A percentile compares a stretch with the other conserved stretches of the same genome.
These are phyloP conservation scores for Dasysyrphus tricinctus DNA, from an alignment of 2,888 invertebrate genomes.

Conservation along the genomic window DNA sequence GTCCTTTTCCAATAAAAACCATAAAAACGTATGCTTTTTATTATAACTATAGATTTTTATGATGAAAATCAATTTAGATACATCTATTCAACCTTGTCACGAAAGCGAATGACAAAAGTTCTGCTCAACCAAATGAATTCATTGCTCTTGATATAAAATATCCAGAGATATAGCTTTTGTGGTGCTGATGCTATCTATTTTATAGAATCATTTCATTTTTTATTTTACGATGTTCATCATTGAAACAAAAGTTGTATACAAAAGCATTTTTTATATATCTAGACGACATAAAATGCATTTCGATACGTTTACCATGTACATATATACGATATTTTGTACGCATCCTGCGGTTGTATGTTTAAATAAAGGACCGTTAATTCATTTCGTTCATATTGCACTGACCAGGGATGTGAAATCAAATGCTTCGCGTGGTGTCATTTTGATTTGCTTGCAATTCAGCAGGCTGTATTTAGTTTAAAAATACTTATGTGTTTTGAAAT, in stretches of 20 bases:
- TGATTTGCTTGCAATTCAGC: too few species aligned
- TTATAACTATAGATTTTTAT: conserved; percentile 10
- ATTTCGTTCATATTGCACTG: neutral
- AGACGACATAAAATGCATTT: conserved; percentile 28
- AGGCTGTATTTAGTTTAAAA: too few species aligned
- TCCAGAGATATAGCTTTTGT: neutral
- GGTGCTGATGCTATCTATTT: conserved; percentile 32
- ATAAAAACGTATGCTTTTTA: conserved; percentile 11
- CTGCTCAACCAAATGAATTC: conserved; percentile 12
- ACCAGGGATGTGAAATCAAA: too few species aligned
- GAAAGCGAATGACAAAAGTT: neutral
- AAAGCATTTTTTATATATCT: neutral
- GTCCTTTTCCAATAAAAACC: conserved; percentile 1
- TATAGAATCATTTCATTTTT: conserved; percentile 37
- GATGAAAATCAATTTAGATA: conserved; percentile 34
- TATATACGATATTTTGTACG: conserved; percentile 4
- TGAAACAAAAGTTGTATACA: neutral
- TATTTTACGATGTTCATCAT: conserved; percentile 32
- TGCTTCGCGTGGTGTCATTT: too few species aligned
- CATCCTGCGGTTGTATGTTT: neutral
- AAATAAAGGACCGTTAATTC: neutral
- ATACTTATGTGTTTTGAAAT: too few species aligned
- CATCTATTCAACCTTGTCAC: conserved; percentile 13
- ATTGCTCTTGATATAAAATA: conserved; percentile 5
- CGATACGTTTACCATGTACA: conserved; percentile 5